Conservation (phyloP, 2,797 vertebrate species). For the Apodemus agrarius region DNA sequence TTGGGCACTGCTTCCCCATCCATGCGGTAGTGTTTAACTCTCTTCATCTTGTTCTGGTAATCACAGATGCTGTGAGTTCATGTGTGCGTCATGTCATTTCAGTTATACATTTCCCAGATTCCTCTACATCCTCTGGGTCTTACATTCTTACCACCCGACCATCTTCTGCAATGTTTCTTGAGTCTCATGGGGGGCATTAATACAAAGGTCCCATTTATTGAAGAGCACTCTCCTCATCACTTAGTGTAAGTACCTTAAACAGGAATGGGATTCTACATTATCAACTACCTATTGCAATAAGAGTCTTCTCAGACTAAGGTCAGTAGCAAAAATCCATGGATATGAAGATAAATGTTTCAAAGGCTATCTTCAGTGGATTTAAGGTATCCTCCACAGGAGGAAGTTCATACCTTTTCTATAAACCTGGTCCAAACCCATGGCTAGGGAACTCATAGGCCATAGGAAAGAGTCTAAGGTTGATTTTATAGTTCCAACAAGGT, state of each 20-base stretch:
- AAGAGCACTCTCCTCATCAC: not conserved
- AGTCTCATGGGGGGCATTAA: not conserved
- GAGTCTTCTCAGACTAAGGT: not conserved
- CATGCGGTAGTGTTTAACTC: not conserved
- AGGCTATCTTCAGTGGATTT: not conserved
- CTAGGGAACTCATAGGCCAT: not conserved
- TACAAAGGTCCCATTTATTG: not conserved
- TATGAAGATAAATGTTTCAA: not conserved
- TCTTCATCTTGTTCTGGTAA: not conserved
- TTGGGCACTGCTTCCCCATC: not conserved
- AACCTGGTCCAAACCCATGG: not conserved
- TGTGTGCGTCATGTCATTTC: not conserved
- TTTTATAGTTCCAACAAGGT: not conserved
- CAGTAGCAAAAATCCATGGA: not conserved
- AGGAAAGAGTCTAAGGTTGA: not conserved
- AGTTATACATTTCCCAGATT: not conserved
- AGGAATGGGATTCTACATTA: not conserved
- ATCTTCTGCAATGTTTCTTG: not conserved
- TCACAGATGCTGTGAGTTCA: not conserved
- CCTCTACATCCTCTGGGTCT: not conserved
- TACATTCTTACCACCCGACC: not conserved
- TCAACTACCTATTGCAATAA: not conserved
- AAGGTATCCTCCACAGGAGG: not conserved
- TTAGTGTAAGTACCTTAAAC: not conserved
- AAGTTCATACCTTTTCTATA: not conserved